phyloP scores from a whole-genome alignment of 2,888 invertebrate genomes.

The Pachymerium ferrugineum region DNA sequence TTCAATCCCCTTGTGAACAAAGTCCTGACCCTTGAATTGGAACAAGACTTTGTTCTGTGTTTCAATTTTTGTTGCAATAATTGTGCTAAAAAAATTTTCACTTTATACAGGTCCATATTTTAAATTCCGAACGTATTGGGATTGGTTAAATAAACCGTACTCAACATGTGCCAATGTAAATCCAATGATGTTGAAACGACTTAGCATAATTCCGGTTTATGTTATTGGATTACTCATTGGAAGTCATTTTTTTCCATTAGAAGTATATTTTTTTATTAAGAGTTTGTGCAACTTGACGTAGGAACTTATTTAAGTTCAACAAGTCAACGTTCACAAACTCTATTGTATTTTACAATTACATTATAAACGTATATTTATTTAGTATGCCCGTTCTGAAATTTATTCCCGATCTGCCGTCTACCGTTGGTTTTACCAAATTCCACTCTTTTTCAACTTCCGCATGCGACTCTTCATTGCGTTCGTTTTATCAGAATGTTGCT shows the following conservation, averaged over 20 bases:
- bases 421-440: slow-evolving; percentile 76
- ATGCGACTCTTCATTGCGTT: slow-evolving; percentile 86
- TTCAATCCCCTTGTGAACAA: background rate
- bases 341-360: no score
- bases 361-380: background rate
- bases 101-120: slow-evolving; percentile 79
- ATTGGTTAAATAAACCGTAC: slow-evolving; percentile 62
- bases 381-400: slow-evolving; percentile 78
- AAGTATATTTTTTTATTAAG: slow-evolving; percentile 54
- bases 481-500: slow-evolving; percentile 85
- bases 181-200: slow-evolving; percentile 58
- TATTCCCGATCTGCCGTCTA: slow-evolving; percentile 65
- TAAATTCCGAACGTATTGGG: slow-evolving; percentile 78
- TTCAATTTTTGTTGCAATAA: background rate
- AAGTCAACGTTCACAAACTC: no score
- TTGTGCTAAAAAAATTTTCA: slow-evolving; percentile 32
- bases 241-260: slow-evolving; percentile 65
- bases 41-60: no score
- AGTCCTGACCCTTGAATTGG: no score
- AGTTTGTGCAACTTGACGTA: background rate
- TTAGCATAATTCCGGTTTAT: slow-evolving; percentile 63
- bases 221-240: slow-evolving; percentile 61
- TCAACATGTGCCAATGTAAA: slow-evolving; percentile 59
- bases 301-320: no score
- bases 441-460: slow-evolving; percentile 79